Percentiles rank a stretch among this genome's conserved stretches.
Conservation (phyloP, 2,888 invertebrate genomes). For the Xestia rhomboidea region DNA sequence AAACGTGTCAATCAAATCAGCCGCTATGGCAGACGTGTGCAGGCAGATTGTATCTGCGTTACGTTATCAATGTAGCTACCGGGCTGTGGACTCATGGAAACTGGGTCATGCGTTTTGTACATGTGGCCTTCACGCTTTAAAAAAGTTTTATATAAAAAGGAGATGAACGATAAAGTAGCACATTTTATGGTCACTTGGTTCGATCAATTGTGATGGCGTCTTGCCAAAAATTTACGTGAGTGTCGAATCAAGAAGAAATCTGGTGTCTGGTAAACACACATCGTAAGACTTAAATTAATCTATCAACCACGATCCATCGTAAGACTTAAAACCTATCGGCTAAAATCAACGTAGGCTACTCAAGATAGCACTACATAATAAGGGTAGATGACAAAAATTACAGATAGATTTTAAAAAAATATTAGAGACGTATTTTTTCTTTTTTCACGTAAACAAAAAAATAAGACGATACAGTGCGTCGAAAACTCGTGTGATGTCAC, state of each 20-base stretch:
- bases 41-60: background rate
- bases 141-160: background rate
- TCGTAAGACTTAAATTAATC: too few relatives aligned
- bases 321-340: background rate
- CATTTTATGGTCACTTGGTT: background rate
- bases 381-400: too few relatives aligned
- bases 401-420: too few relatives aligned
- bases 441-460: too few relatives aligned
- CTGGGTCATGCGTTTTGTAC: slow-evolving; percentile 11
- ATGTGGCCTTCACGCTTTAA: background rate
- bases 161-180: background rate
- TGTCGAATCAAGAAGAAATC: background rate
- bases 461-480: too few relatives aligned
- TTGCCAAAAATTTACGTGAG: background rate
- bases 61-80: background rate
- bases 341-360: background rate
- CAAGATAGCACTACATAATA: background rate
- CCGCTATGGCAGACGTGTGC: background rate
- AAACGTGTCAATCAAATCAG: slow-evolving; percentile 42
- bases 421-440: too few relatives aligned
- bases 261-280: background rate
- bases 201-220: background rate
- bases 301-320: too few relatives aligned
- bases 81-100: background rate
- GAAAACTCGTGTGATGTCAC: too few relatives aligned